These are phyloP conservation scores for Arctia plantaginis DNA, from an alignment of 2,888 invertebrate species.

Conservation along the genomic window DNA sequence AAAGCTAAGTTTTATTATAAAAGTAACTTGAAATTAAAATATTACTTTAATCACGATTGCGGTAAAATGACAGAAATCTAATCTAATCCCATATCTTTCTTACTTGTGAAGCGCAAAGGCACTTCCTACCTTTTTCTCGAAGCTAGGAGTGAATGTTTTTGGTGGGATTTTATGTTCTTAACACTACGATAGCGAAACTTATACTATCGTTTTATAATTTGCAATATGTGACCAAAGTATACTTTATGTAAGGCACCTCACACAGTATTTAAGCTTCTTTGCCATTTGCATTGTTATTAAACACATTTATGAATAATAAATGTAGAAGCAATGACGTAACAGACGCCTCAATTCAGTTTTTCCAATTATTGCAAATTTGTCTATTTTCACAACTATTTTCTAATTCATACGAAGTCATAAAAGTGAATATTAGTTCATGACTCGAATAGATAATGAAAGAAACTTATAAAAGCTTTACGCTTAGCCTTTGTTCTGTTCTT, in stretches of 20 bases:
- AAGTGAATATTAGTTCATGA: constrained; percentile 17
- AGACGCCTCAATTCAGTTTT: neutral
- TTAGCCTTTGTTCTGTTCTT: constrained; percentile 10
- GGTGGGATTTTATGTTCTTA: too few species aligned
- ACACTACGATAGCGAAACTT: too few species aligned
- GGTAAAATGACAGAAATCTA: neutral
- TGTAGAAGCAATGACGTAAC: neutral
- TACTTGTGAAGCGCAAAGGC: too few species aligned
- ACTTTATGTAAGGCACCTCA: neutral
- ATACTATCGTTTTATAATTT: neutral
- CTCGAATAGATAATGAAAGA: neutral
- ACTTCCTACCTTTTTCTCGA: too few species aligned
- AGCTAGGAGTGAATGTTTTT: too few species aligned
- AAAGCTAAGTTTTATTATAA: neutral
- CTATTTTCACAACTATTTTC: neutral
- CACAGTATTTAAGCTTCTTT: neutral
- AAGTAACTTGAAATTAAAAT: too few species aligned
- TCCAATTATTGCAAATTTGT: neutral
- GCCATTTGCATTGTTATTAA: neutral
- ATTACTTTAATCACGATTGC: neutral
- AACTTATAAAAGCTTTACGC: neutral
- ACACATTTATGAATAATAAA: neutral
- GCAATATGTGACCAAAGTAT: neutral
- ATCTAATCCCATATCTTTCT: neutral
- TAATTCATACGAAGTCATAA: constrained; percentile 17